Conservation (phyloP, 2,888 invertebrate genomes). For the Chloroclystis v-ata region DNA sequence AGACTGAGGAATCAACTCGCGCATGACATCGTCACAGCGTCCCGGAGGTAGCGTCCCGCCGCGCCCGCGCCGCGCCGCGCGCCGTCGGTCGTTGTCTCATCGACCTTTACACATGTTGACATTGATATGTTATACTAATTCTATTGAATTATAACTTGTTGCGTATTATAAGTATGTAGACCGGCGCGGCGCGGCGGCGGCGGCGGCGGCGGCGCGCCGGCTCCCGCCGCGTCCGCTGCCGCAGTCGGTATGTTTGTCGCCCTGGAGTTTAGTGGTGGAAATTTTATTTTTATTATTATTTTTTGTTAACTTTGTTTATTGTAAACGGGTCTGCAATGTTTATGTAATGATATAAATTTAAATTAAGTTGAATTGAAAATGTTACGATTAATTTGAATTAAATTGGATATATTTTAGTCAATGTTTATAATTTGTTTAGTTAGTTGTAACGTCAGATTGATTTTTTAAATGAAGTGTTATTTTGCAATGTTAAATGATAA, state of each 20-base stretch:
- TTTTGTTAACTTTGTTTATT: constrained; percentile 74
- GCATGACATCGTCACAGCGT: constrained; percentile 75
- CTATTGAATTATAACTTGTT: constrained; percentile 77
- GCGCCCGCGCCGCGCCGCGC: constrained; percentile 26
- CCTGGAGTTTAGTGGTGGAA: constrained; percentile 60
- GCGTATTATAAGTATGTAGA: constrained; percentile 68
- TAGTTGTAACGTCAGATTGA: constrained; percentile 64
- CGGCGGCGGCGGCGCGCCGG: constrained; percentile 12
- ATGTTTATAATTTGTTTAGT: constrained; percentile 65
- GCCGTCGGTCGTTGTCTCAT: constrained; percentile 62
- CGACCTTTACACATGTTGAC: constrained; percentile 77
- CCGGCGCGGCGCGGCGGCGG: constrained; percentile 25
- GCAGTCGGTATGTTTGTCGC: constrained; percentile 53
- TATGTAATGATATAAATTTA: constrained; percentile 62
- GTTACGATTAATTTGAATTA: constrained; percentile 65
- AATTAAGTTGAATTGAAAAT: constrained; percentile 65
- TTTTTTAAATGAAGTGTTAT: constrained; percentile 67
- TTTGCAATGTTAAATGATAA: constrained; percentile 72
- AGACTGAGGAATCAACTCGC: constrained; percentile 78
- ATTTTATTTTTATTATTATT: constrained; percentile 65
- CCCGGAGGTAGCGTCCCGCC: constrained; percentile 42
- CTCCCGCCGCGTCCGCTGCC: constrained; percentile 9
- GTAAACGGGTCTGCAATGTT: constrained; percentile 74
- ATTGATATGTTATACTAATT: constrained; percentile 78
- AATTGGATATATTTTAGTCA: constrained; percentile 75